These are phyloP conservation scores for Phasianus colchicus DNA, from an alignment of 2,113 vertebrate genomes.

Conservation along the genomic window DNA sequence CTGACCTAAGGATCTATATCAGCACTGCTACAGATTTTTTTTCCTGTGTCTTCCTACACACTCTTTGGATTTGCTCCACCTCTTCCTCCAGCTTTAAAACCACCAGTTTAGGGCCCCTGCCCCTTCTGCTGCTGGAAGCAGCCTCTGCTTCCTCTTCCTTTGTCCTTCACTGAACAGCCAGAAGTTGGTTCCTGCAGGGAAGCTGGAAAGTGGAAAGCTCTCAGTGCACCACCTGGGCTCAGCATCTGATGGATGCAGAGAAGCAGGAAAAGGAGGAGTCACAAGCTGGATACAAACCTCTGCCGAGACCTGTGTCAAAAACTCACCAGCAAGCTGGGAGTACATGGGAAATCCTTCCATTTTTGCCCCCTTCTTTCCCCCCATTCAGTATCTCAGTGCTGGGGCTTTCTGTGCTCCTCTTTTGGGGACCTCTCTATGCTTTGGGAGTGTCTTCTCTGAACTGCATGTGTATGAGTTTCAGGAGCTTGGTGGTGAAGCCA, in stretches of 20 bases:
- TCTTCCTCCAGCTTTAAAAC: background rate
- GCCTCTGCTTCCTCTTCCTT: background rate
- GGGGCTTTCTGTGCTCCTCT: background rate
- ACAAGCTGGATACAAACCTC: background rate
- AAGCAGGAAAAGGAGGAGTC: background rate
- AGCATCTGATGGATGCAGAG: background rate
- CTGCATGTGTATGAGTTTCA: fast-evolving
- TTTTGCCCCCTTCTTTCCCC: background rate
- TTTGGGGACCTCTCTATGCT: background rate
- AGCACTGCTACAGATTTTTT: background rate
- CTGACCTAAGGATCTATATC: background rate
- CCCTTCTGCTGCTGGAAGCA: background rate
- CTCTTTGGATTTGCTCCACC: background rate
- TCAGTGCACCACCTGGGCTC: background rate
- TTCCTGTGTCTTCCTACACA: background rate
- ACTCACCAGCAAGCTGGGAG: background rate
- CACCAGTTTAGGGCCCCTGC: background rate
- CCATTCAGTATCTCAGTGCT: background rate
- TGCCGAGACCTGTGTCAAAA: background rate
- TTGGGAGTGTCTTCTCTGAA: background rate
- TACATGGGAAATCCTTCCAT: background rate
- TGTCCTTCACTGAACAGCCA: background rate
- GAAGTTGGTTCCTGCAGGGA: background rate
- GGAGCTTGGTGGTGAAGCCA: background rate
- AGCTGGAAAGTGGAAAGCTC: background rate